phyloP scores from a whole-genome alignment of 2,888 invertebrate genomes.

The Archips xylosteana region DNA sequence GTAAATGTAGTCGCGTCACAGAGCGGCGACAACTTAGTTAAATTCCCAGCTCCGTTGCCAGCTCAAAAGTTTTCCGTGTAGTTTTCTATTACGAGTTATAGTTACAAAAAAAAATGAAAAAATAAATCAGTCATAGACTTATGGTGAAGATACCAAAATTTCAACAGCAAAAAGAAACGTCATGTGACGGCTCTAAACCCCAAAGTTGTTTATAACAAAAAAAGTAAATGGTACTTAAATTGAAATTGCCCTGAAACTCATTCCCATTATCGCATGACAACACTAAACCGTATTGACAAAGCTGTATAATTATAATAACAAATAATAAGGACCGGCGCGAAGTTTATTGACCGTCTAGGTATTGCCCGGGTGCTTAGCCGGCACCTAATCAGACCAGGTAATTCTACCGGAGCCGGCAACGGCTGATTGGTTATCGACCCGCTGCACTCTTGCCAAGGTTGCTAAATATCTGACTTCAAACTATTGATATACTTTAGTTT shows the following conservation, averaged over 20 bases:
- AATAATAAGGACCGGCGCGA: conserved; percentile 48
- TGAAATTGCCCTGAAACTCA: not conserved
- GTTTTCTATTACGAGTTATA: too few species aligned
- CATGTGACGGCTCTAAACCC: too few species aligned
- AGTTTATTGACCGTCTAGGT: conserved; percentile 58
- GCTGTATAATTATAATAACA: conserved; percentile 36
- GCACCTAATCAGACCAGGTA: conserved; percentile 76
- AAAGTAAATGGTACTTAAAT: too few species aligned
- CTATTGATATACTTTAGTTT: conserved; percentile 49
- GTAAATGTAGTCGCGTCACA: too few species aligned
- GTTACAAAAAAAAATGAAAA: too few species aligned
- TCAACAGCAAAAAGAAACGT: too few species aligned
- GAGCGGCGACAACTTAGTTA: too few species aligned
- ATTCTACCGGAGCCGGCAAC: conserved; percentile 57
- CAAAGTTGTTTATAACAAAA: too few species aligned
- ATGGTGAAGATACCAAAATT: too few species aligned
- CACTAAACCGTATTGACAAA: not conserved
- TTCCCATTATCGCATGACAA: not conserved
- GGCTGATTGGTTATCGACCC: conserved; percentile 82
- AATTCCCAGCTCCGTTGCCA: too few species aligned
- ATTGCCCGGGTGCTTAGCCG: conserved; percentile 61
- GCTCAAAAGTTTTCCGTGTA: too few species aligned
- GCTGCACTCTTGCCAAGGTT: conserved; percentile 58
- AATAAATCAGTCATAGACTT: too few species aligned
- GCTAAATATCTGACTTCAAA: conserved; percentile 57